These are phyloP conservation scores for Unio pictorum DNA, from an alignment of 2,888 invertebrate genomes.

Conservation along the genomic window DNA sequence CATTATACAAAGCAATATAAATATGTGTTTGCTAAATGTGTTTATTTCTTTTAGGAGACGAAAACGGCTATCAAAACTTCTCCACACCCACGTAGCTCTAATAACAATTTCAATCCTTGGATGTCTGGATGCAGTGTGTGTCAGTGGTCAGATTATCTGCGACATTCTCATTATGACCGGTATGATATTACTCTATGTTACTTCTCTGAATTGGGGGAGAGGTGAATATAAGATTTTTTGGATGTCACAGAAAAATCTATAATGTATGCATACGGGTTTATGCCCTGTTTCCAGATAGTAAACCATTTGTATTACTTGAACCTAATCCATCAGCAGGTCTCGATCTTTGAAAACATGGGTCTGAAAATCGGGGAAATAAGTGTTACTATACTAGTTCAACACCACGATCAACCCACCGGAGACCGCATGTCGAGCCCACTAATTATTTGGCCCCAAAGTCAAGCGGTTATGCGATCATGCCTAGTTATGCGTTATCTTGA, in stretches of 20 bases:
- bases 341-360: no score
- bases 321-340: no score
- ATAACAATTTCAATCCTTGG: constrained; percentile 55
- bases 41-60: constrained; percentile 38
- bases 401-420: no score
- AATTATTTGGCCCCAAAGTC: no score
- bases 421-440: no score
- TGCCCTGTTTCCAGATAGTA: no score
- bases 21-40: neutral
- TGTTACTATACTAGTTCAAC: no score
- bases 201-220: neutral
- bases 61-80: constrained; percentile 40
- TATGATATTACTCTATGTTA: constrained; percentile 11
- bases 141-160: constrained; percentile 58
- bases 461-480: no score
- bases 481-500: no score
- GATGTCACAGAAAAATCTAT: neutral
- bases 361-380: no score
- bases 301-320: no score
- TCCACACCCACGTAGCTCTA: constrained; percentile 62
- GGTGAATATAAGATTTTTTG: neutral
- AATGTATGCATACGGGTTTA: no score
- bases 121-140: constrained; percentile 56
- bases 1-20: neutral
- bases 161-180: constrained; percentile 63